Base-by-base conservation (phyloP, 2,113 vertebrate genomes). In the Brienomyrus longianalis region DNA sequence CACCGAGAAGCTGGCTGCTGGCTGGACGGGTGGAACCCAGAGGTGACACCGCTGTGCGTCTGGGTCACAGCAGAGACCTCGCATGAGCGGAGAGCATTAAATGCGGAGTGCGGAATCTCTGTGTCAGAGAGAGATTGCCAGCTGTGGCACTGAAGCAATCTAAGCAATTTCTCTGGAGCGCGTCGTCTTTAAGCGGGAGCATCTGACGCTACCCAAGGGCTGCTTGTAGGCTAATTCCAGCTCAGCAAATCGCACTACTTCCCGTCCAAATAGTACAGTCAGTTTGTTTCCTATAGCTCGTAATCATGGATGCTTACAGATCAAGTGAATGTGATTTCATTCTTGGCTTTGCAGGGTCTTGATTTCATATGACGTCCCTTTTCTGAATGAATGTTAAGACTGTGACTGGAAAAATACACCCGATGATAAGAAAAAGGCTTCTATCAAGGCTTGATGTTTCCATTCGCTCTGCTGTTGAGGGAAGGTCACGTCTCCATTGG, bases 221-320 rank as follows among this genome's bases (percentile, higher is more conserved):
- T 89, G 88, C 47, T n/a, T 87, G 87, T 83, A 90, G 88, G 70
- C 87, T 91, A 70, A 91, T 90, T 88, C 91, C 70, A 21, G 83
- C 88, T 50, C 62, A 52, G 88, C 59, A 88, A 92, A 92, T 89
- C 90, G 77, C 90, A 91, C 62, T 17, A 70, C 70, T 86, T 56
- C 86, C 47, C 83, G 84, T n/a, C 80, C 1, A 8, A 88, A 59
- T 39, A 77, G 91, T 90, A 89, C 88, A 91, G 70, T 39, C 31
- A 90, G 91, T 91, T 89, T 88, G 88, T 89, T 89, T 45, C 47
- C 35, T 43, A 7, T 1, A 19, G 43, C 47, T 51, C 48, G 23
- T 35, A 23, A 31, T 54, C 35, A 43, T 23, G 50, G 62, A 39
- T 19, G 31, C 47, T 89, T 39, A 77, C 54, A 50, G 31, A 50